phyloP scores from a whole-genome alignment of 2,888 invertebrate species.

The Rotaria sp. region DNA sequence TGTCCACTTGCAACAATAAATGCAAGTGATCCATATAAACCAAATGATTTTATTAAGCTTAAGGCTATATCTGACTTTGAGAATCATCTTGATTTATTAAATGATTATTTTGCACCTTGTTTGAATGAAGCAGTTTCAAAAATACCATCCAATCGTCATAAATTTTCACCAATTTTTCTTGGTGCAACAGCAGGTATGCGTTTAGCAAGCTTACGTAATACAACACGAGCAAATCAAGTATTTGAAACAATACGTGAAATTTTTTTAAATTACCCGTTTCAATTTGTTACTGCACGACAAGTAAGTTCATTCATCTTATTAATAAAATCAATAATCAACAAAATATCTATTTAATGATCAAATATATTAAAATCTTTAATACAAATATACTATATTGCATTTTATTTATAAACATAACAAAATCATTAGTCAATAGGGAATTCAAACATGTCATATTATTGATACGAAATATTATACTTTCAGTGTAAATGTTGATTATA shows the following conservation, averaged over 20 bases:
- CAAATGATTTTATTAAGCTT: not conserved
- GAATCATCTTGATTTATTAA: not conserved
- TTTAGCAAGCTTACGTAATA: not conserved
- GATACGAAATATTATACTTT: not conserved
- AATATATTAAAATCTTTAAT: not conserved
- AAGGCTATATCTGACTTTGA: slow-evolving; percentile 22
- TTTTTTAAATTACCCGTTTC: not conserved
- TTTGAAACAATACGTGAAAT: slow-evolving; percentile 8
- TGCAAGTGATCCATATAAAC: not conserved
- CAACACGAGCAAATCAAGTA: not conserved
- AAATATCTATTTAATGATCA: not conserved
- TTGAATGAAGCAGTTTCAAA: slow-evolving; percentile 48
- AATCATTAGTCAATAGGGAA: no score
- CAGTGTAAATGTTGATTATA: not conserved
- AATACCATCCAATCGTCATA: slow-evolving; percentile 49
- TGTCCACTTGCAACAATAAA: not conserved
- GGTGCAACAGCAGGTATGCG: slow-evolving; percentile 54
- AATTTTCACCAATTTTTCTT: slow-evolving; percentile 54
- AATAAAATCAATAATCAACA: not conserved
- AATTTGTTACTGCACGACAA: slow-evolving; percentile 25
- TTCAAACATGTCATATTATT: not conserved
- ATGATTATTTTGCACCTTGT: slow-evolving; percentile 48
- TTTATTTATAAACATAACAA: not conserved
- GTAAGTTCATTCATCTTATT: not conserved
- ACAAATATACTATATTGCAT: not conserved